Evolutionary conservation across 2,113 vertebrate genomes (phyloP), one percentile per base, ranked within the genome.

Genomic region (Phrynocephalus versicolor): DNA sequence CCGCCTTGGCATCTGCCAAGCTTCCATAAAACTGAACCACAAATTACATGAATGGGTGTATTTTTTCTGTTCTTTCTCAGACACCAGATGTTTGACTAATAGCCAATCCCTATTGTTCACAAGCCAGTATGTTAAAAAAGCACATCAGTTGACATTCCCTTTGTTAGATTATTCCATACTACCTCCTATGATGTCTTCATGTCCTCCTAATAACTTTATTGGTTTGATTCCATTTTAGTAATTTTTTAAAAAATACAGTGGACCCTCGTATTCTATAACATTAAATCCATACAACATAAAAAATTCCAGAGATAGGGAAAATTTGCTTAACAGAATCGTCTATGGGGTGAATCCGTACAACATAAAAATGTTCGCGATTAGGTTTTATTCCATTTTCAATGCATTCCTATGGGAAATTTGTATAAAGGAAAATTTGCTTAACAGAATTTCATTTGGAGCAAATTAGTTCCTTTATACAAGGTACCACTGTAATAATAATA

Each of bases 111-210:
- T 81, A 81, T 75, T 69, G 16, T 64, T 92, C 62, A 27, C 76
- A 83, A 39, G 74, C 65, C 41, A 60, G 16, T 2, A 9, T 77
- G 67, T 74, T 64, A 79, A 57, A 27, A 0, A 0, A 1, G 18
- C 57, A 73, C 0, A 21, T 74, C 64, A 23, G 21, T 14, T 86
- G 60, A 45, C 64, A 60, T 18, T 19, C 14, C 37, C 51, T 87
- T 81, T 78, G 60, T 33, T 58, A 83, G 39, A 37, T 57, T 35
- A 3, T 0, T 3, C 39, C 60, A 25, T 0, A 45, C 33, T 15
- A 39, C 51, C 1, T 76, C 73, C 76, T 0, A 0, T 0, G 0
- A 14, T 15, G 4, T 60, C 33, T 10, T 69, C 72, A 1, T 0
- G 0, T 5, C 30, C 57, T 83, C 13, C 25, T 90, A 64, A 35